Conservation (phyloP, 2,113 vertebrate species). For the Myodes glareolus region DNA sequence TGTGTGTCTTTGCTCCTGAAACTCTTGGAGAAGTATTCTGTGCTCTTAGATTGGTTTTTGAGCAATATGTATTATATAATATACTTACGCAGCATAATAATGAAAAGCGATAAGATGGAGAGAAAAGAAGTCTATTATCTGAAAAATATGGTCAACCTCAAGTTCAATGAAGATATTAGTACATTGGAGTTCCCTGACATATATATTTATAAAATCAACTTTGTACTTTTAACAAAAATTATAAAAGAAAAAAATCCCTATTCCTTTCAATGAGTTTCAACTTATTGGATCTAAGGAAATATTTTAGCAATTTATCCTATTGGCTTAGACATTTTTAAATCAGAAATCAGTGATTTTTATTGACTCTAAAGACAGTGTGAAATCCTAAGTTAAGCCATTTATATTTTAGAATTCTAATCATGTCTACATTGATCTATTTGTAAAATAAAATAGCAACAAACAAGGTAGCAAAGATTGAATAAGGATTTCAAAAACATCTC, state of each 20-base stretch:
- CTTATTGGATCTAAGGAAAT: not conserved
- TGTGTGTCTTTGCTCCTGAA: not conserved
- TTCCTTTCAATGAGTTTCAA: no score
- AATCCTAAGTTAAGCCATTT: not conserved
- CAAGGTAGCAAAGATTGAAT: not conserved
- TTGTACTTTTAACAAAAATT: not conserved
- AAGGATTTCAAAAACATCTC: not conserved
- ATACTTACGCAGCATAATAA: not conserved
- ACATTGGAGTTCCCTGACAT: not conserved
- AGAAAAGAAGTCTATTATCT: not conserved
- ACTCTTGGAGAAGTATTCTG: not conserved
- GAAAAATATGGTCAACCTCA: not conserved
- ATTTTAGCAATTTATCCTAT: not conserved
- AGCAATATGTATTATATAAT: not conserved
- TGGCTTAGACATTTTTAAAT: not conserved
- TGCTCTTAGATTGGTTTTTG: not conserved
- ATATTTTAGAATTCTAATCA: not conserved
- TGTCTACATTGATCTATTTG: not conserved
- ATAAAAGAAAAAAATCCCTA: not conserved
- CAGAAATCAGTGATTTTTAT: slow-evolving; percentile 8
- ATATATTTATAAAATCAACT: not conserved
- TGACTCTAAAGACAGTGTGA: not conserved
- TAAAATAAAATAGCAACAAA: not conserved
- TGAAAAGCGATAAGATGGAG: not conserved
- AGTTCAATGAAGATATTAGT: not conserved